Percentiles rank a stretch among this genome's conserved stretches.
Conservation (phyloP, 1,140 invertebrate species). For the Macrobrachium rosenbergii region DNA sequence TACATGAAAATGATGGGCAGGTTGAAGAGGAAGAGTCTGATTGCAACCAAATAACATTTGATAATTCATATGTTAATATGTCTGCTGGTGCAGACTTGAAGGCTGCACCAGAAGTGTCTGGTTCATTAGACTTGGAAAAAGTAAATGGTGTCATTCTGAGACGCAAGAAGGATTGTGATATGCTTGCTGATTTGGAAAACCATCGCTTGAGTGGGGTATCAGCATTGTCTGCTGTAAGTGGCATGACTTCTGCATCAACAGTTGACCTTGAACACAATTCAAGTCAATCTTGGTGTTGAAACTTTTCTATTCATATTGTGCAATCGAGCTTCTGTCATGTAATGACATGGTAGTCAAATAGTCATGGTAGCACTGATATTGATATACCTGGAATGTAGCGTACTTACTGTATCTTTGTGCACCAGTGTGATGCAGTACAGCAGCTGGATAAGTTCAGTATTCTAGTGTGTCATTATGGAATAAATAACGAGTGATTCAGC, state of each 20-base stretch:
- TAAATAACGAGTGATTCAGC: background rate
- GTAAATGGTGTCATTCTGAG: constrained; percentile 42
- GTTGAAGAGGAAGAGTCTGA: background rate
- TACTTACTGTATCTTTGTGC: background rate
- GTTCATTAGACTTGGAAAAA: constrained; percentile 12
- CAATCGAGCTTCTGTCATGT: background rate
- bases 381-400: background rate
- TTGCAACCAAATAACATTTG: background rate
- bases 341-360: background rate
- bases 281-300: constrained; percentile 66
- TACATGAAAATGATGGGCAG: background rate
- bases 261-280: constrained; percentile 50
- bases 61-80: constrained; percentile 49
- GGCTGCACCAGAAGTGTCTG: background rate
- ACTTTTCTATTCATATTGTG: constrained; percentile 62
- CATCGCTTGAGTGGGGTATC: constrained; percentile 52
- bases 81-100: constrained; percentile 21
- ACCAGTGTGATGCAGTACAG: background rate
- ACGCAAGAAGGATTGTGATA: constrained; percentile 23
- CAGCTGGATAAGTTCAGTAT: background rate
- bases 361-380: background rate
- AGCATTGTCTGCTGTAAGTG: constrained; percentile 51
- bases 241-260: constrained; percentile 49
- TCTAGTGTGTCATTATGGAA: background rate
- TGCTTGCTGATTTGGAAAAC: constrained; percentile 33